Conservation (phyloP, 2,113 vertebrate genomes). For the Callopanchax toddi region DNA sequence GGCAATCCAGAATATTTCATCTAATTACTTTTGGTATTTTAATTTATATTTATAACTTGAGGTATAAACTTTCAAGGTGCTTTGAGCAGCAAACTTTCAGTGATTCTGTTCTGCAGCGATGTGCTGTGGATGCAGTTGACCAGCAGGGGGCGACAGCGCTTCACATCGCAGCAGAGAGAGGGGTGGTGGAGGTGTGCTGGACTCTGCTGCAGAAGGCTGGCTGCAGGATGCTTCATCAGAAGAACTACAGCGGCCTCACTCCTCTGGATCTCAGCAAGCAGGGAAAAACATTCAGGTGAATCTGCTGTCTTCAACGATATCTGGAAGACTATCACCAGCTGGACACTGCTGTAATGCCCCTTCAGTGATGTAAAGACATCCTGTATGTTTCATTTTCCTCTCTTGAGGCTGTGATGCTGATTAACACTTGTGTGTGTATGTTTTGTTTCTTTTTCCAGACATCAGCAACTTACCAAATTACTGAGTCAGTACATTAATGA, state of each 20-base stretch:
- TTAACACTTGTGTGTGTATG: conserved; percentile 45
- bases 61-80: too few relatives aligned
- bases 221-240: conserved; percentile 72
- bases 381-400: conserved; percentile 15
- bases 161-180: conserved; percentile 81
- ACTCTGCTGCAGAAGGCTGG: conserved; percentile 76
- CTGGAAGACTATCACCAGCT: conserved; percentile 7
- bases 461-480: conserved; percentile 81
- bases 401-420: conserved; percentile 46
- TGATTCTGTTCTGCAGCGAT: conserved; percentile 66
- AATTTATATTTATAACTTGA: too few relatives aligned
- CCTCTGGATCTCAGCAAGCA: conserved; percentile 80
- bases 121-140: conserved; percentile 75
- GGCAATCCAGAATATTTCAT: too few relatives aligned
- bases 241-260: conserved; percentile 74
- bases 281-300: conserved; percentile 80
- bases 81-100: too few relatives aligned
- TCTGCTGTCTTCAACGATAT: conserved; percentile 12
- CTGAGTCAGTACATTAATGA: conserved; percentile 71
- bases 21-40: too few relatives aligned
- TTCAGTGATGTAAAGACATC: conserved; percentile 6
- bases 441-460: conserved; percentile 72
- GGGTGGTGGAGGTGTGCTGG: conserved; percentile 81
- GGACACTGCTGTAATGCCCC: conserved; percentile 4
- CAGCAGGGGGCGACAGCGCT: conserved; percentile 79